Conservation (phyloP, 2,888 invertebrate genomes). For the Ormyrus pomaceus region DNA sequence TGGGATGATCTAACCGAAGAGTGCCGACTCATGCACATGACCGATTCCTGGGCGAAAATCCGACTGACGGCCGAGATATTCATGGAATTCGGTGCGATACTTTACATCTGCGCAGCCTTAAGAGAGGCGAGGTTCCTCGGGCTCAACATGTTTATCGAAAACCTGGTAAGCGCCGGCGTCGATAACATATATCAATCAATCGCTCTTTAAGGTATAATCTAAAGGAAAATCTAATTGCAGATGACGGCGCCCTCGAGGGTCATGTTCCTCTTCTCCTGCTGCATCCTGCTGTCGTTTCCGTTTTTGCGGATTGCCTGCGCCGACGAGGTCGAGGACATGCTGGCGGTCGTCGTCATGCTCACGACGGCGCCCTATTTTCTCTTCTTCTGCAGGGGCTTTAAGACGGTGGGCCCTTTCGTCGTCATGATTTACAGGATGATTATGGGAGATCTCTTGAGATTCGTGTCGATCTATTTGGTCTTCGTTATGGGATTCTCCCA, state of each 20-base stretch:
- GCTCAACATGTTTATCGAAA: constrained; percentile 95
- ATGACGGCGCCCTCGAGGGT: constrained; percentile 93
- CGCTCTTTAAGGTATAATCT: background rate
- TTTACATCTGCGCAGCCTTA: constrained; percentile 90
- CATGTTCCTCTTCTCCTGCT: constrained; percentile 95
- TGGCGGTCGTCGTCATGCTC: constrained; percentile 95
- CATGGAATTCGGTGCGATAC: constrained; percentile 88
- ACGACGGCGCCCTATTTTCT: constrained; percentile 97
- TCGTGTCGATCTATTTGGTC: constrained; percentile 96
- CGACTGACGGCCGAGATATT: constrained; percentile 87
- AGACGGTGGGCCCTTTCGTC: constrained; percentile 99
- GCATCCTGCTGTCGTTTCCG: constrained; percentile 90
- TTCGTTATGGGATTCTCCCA: constrained; percentile 99
- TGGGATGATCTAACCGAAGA: constrained; percentile 85
- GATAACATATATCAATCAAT: background rate
- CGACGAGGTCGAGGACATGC: constrained; percentile 91
- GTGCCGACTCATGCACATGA: constrained; percentile 83
- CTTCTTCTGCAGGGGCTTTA: constrained; percentile 98
- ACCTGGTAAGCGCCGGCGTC: constrained; percentile 82
- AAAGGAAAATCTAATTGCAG: constrained; percentile 74
- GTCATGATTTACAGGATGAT: constrained; percentile 99
- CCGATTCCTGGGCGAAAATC: constrained; percentile 80
- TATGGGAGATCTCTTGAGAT: constrained; percentile 95
- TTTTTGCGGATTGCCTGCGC: constrained; percentile 89
- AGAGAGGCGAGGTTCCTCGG: constrained; percentile 94